Conservation (phyloP, 2,888 invertebrate genomes). For the Cecidostiba fungosa region DNA sequence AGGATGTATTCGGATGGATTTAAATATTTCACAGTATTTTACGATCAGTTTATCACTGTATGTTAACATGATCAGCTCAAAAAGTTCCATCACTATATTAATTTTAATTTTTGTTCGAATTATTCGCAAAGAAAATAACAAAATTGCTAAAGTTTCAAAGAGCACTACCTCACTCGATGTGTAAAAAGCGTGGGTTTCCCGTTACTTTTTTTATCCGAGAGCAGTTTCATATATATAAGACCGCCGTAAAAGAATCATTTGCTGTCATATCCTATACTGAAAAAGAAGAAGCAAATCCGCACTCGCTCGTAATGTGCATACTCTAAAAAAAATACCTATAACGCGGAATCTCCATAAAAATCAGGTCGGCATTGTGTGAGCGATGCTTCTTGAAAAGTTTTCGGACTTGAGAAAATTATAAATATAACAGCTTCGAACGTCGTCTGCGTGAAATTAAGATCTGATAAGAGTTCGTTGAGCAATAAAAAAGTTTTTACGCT, state of each 20-base stretch:
- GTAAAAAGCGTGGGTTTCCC: not conserved
- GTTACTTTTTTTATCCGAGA: not conserved
- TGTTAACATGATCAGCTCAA: not conserved
- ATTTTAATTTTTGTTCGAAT: no score
- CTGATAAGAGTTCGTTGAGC: not conserved
- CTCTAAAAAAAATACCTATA: not conserved
- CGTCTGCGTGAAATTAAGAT: not conserved
- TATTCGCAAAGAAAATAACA: conserved; percentile 14
- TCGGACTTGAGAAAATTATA: not conserved
- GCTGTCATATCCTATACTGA: not conserved
- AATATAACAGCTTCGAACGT: not conserved
- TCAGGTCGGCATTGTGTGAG: not conserved
- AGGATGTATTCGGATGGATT: no score
- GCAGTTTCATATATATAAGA: conserved; percentile 12
- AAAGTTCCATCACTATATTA: not conserved
- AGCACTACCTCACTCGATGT: not conserved
- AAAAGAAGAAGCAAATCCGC: not conserved
- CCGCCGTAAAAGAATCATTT: conserved; percentile 19
- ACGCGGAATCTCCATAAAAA: not conserved
- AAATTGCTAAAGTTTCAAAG: conserved; percentile 32
- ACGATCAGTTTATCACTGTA: no score
- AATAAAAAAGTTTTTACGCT: conserved; percentile 19
- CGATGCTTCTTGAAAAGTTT: not conserved
- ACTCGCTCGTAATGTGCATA: no score
- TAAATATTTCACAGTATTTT: not conserved